Conservation (phyloP, 2,888 invertebrate genomes). For the Pegoplata infirma region DNA sequence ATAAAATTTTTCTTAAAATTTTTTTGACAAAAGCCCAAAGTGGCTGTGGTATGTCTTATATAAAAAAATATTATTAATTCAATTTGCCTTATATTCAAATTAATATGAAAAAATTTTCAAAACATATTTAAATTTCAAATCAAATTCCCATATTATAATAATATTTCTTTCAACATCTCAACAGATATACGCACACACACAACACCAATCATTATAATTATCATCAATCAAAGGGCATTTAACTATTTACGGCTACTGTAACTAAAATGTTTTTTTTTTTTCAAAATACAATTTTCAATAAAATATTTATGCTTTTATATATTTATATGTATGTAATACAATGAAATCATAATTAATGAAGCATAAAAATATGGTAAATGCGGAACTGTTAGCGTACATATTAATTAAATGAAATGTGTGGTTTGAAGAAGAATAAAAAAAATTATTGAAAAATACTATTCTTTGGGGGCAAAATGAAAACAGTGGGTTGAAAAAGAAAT, state of each 20-base stretch:
- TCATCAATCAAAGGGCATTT: conserved; percentile 51
- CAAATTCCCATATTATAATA: background rate
- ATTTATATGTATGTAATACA: background rate
- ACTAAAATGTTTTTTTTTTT: conserved; percentile 5
- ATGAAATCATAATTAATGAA: conserved; percentile 40
- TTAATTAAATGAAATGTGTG: conserved; percentile 3
- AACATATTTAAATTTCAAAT: background rate
- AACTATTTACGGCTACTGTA: conserved; percentile 10
- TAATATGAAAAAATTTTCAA: background rate
- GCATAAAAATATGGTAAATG: conserved; percentile 19
- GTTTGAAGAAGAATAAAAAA: background rate
- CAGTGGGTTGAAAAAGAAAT: background rate
- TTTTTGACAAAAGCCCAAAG: too few species aligned
- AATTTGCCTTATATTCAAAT: background rate
- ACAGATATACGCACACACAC: background rate
- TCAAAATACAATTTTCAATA: conserved; percentile 6
- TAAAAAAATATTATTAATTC: too few species aligned
- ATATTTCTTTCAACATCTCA: conserved; percentile 21
- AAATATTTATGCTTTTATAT: conserved; percentile 5
- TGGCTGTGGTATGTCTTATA: too few species aligned
- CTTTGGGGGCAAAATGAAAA: too few species aligned
- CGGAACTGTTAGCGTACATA: background rate
- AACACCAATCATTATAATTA: conserved; percentile 1
- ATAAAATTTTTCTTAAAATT: too few species aligned
- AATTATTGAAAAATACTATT: background rate